A percentile compares a stretch with the other conserved stretches of the same genome.
Conservation (phyloP, 2,113 vertebrate genomes). For the Cygnus atratus region DNA sequence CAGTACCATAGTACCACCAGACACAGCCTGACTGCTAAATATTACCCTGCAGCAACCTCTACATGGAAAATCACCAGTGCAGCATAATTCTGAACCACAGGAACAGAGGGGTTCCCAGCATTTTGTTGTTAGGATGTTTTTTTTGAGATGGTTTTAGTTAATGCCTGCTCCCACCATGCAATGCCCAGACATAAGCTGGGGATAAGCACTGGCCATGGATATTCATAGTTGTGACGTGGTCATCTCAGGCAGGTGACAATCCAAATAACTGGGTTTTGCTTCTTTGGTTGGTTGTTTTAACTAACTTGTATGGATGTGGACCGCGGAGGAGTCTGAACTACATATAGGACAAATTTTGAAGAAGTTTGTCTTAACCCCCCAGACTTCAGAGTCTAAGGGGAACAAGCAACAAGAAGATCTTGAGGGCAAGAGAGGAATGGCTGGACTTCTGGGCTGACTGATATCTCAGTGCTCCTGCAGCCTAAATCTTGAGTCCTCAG, state of each 20-base stretch:
- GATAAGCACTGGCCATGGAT: neutral
- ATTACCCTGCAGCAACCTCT: neutral
- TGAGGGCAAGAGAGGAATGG: neutral
- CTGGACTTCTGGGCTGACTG: neutral
- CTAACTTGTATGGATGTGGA: neutral
- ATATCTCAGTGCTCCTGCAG: neutral
- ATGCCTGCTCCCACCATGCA: rapidly evolving
- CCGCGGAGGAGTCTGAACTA: neutral
- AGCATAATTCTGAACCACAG: neutral
- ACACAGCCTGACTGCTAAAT: neutral
- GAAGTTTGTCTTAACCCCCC: neutral
- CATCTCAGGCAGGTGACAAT: neutral
- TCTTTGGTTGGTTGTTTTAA: neutral
- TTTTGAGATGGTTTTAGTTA: neutral
- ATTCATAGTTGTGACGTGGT: neutral
- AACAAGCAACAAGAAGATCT: neutral
- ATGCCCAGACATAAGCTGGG: neutral
- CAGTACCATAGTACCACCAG: neutral
- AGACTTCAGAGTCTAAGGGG: neutral
- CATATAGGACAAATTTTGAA: neutral
- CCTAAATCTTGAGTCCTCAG: neutral
- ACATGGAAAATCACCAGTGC: neutral
- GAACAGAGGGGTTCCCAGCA: neutral
- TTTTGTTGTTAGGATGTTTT: neutral
- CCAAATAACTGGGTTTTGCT: neutral